Percentiles rank a stretch among this genome's conserved stretches.
Evolutionary conservation across 2,113 vertebrate species (phyloP).

Genomic region (Cervus canadensis): DNA sequence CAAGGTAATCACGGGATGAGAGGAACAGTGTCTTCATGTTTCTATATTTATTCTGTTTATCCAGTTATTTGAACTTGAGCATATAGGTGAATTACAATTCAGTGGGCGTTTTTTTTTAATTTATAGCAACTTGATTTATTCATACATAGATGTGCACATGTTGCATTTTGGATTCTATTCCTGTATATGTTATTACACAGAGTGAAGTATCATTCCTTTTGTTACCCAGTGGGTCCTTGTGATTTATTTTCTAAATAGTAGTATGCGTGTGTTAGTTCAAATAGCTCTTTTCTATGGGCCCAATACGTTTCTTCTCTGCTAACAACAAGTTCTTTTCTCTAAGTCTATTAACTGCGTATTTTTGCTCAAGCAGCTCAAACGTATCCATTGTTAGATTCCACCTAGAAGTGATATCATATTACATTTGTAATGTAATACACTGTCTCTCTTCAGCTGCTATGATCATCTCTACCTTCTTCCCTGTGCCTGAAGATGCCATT

Average conservation of each 20-base stretch:
- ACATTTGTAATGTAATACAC: neutral
- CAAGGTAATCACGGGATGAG: neutral
- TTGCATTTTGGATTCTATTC: neutral
- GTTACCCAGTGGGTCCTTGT: neutral
- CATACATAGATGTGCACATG: neutral
- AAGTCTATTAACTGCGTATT: neutral
- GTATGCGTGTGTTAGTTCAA: neutral
- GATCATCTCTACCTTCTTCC: neutral
- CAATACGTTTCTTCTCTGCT: neutral
- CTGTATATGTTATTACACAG: neutral
- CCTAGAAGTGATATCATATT: neutral
- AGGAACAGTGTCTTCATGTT: neutral
- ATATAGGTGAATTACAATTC: neutral
- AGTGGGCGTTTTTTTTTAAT: neutral
- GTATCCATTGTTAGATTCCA: neutral
- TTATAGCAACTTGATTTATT: neutral
- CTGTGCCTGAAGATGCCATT: neutral
- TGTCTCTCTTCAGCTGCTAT: neutral
- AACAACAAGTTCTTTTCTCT: neutral
- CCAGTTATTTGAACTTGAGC: neutral
- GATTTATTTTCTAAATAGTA: neutral
- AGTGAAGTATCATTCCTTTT: neutral
- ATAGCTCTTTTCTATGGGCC: neutral
- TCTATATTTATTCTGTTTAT: neutral
- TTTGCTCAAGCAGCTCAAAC: neutral